Evolutionary conservation across 2,888 invertebrate genomes (phyloP).

Genomic region (Pyrochroa serraticornis): DNA sequence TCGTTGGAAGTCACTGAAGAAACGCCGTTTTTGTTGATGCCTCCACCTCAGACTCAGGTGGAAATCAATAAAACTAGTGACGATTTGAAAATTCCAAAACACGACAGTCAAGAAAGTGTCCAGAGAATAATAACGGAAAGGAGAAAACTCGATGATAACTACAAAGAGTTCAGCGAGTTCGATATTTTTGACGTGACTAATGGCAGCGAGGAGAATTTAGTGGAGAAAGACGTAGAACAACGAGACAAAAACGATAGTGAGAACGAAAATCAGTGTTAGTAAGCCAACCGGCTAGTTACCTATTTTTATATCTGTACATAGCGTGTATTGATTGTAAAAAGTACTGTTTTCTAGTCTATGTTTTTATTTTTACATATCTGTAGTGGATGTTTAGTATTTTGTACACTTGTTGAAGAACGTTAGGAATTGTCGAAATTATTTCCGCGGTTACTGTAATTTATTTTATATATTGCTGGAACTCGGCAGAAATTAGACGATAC

Average conservation of each 20-base stretch:
- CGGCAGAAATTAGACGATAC: constrained; percentile 16
- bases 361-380: constrained; percentile 44
- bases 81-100: constrained; percentile 44
- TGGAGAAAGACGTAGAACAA: constrained; percentile 32
- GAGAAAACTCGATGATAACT: constrained; percentile 62
- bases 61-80: constrained; percentile 14
- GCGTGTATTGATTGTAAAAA: constrained; percentile 28
- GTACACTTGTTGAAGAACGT: constrained; percentile 34
- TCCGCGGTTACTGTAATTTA: neutral
- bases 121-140: constrained; percentile 68
- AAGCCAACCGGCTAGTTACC: constrained; percentile 26
- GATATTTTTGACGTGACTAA: constrained; percentile 54
- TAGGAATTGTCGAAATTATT: constrained; percentile 35
- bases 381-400: constrained; percentile 36
- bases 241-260: constrained; percentile 28
- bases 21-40: constrained; percentile 55
- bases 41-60: constrained; percentile 1
- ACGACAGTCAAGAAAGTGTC: constrained; percentile 61
- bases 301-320: constrained; percentile 42
- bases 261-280: constrained; percentile 28
- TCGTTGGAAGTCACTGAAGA: constrained; percentile 64
- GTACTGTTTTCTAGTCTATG: constrained; percentile 29
- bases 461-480: constrained; percentile 8
- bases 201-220: constrained; percentile 46
- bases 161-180: constrained; percentile 51